Conservation (phyloP, 2,113 vertebrate species). For the Pycnonotus jocosus region DNA sequence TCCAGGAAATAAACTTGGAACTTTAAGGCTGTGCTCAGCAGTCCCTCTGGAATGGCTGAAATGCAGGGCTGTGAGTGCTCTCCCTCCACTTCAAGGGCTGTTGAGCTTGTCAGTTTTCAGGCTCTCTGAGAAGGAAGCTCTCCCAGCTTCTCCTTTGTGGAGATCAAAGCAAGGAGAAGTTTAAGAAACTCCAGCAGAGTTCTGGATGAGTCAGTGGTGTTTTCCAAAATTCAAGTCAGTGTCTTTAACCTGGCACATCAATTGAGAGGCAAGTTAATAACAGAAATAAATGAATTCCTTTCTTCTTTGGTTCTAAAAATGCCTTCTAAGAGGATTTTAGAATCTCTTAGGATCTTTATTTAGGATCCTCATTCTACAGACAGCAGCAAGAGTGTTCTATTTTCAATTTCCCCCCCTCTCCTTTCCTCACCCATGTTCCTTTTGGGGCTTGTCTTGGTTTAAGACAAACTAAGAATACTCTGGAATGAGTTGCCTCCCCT, state of each 20-base stretch:
- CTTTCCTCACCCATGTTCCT: not conserved
- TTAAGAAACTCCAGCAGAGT: not conserved
- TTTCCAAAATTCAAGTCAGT: not conserved
- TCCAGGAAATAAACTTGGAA: not conserved
- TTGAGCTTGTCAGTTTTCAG: not conserved
- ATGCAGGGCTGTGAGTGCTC: not conserved
- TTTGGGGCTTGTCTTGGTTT: not conserved
- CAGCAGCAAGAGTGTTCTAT: not conserved
- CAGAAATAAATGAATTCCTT: not conserved
- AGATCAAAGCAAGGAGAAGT: not conserved
- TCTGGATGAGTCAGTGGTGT: not conserved
- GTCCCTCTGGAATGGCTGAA: not conserved
- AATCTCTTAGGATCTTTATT: not conserved
- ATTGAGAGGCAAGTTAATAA: not conserved
- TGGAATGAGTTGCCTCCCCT: not conserved
- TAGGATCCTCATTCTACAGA: not conserved
- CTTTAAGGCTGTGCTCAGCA: not conserved
- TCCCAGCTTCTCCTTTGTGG: not conserved
- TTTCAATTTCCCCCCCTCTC: fast-evolving
- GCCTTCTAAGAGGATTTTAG: not conserved
- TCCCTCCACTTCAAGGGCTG: not conserved
- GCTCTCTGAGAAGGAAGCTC: not conserved
- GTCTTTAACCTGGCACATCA: not conserved
- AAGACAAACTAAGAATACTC: fast-evolving
- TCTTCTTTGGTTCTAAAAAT: not conserved